Conservation (phyloP, 2,797 vertebrate species). For the Leucoraja ocellata region DNA sequence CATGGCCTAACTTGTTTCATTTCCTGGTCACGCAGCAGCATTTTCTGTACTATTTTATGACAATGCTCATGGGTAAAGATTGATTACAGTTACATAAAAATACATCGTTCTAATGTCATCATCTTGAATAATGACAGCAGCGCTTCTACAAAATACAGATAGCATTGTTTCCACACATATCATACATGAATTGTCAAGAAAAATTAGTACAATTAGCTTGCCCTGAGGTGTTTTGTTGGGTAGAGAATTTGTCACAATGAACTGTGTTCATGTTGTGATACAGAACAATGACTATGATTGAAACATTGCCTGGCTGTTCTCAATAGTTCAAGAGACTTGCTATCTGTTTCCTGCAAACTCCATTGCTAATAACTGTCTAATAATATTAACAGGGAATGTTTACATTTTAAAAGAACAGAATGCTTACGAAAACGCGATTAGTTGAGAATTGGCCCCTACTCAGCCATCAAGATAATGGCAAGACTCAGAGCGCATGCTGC, state of each 20-base stretch:
- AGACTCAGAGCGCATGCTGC: neutral
- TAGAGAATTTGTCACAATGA: slow-evolving; percentile 57
- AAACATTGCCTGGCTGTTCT: slow-evolving; percentile 27
- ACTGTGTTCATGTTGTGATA: slow-evolving; percentile 65
- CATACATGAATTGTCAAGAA: slow-evolving; percentile 53
- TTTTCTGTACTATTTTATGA: slow-evolving; percentile 59
- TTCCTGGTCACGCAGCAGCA: slow-evolving; percentile 58
- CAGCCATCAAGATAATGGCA: neutral
- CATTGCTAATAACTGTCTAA: neutral
- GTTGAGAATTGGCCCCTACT: neutral
- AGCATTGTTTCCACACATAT: slow-evolving; percentile 44
- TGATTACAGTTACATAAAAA: slow-evolving; percentile 66
- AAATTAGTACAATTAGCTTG: slow-evolving; percentile 62
- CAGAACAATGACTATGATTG: slow-evolving; percentile 43
- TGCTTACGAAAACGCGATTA: neutral
- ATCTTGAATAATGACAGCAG: slow-evolving; percentile 52
- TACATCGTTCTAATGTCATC: slow-evolving; percentile 65
- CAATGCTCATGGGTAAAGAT: slow-evolving; percentile 62
- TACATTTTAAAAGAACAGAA: slow-evolving; percentile 3
- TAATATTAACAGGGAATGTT: neutral
- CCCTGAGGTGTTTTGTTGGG: slow-evolving; percentile 17
- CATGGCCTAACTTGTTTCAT: slow-evolving; percentile 55
- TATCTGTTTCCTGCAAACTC: slow-evolving; percentile 26
- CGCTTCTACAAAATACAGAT: slow-evolving; percentile 48
- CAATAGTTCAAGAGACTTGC: slow-evolving; percentile 8